Evolutionary conservation across 2,888 invertebrate species (phyloP).

Genomic region (Cryptosula pallasiana): DNA sequence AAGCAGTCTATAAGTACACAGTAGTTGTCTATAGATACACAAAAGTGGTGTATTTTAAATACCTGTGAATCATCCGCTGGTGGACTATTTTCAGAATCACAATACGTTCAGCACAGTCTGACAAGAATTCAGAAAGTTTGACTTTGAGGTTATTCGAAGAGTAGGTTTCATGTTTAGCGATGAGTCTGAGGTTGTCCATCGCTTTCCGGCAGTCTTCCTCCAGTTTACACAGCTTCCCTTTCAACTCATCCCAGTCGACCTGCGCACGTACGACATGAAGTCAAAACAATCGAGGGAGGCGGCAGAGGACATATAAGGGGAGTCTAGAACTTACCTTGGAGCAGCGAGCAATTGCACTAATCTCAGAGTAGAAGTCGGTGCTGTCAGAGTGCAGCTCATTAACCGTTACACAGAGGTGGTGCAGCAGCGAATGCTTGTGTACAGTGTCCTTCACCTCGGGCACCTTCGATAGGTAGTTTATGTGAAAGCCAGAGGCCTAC

Average conservation of each 20-base stretch:
- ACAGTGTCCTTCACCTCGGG: conserved; percentile 99
- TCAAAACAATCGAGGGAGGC: too few species aligned
- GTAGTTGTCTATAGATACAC: too few species aligned
- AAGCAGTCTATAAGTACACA: too few species aligned
- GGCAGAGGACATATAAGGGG: too few species aligned
- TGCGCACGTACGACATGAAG: too few species aligned
- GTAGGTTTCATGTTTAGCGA: conserved; percentile 78
- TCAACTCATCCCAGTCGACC: conserved; percentile 89
- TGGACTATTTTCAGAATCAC: conserved; percentile 87
- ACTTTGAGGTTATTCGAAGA: conserved; percentile 64
- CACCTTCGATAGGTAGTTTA: conserved; percentile 89
- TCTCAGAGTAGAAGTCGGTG: conserved; percentile 88
- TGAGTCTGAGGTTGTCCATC: conserved; percentile 90
- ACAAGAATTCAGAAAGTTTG: conserved; percentile 91
- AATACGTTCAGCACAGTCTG: conserved; percentile 94
- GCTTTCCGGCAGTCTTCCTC: conserved; percentile 95
- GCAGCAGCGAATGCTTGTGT: conserved; percentile 93
- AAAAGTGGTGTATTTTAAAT: too few species aligned
- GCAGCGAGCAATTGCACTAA: conserved; percentile 57
- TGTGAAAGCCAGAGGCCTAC: conserved; percentile 87
- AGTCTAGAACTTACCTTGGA: conserved; percentile 65
- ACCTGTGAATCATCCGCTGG: conserved; percentile 83
- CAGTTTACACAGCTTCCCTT: conserved; percentile 75
- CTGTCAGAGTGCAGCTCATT: conserved; percentile 93
- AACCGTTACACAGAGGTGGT: conserved; percentile 95